phyloP scores from a whole-genome alignment of 2,888 invertebrate species.

The Aleiodes alternator region DNA sequence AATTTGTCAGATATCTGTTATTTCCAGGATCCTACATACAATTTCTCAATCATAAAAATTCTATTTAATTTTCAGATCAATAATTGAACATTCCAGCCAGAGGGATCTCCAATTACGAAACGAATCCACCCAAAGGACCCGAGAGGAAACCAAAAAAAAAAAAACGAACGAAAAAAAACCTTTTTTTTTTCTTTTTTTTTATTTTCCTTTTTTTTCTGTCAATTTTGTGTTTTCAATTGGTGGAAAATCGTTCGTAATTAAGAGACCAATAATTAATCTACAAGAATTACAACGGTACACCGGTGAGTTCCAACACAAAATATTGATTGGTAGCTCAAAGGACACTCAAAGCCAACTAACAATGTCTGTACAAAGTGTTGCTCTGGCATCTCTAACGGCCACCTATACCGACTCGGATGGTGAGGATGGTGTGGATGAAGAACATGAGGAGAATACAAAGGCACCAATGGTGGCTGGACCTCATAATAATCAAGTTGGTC shows the following conservation, averaged over 20 bases:
- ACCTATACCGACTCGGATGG: slow-evolving; percentile 95
- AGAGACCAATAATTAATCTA: slow-evolving; percentile 17
- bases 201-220: background rate
- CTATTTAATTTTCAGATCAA: background rate
- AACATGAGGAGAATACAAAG: slow-evolving; percentile 57
- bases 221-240: background rate
- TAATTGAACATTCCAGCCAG: slow-evolving; percentile 19
- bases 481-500: slow-evolving; percentile 68
- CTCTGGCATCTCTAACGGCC: slow-evolving; percentile 90
- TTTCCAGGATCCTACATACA: too few relatives aligned
- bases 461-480: slow-evolving; percentile 64
- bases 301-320: slow-evolving; percentile 74
- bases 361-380: slow-evolving; percentile 77
- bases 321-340: slow-evolving; percentile 72
- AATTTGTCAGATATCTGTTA: too few relatives aligned
- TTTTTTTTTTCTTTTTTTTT: background rate
- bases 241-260: slow-evolving; percentile 20
- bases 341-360: slow-evolving; percentile 74
- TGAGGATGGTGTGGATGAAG: slow-evolving; percentile 85
- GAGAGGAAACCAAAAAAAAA: background rate
- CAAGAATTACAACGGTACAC: slow-evolving; percentile 55
- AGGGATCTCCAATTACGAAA: slow-evolving; percentile 22
- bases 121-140: background rate
- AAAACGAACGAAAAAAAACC: background rate
- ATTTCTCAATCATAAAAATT: background rate